phyloP scores from a whole-genome alignment of 2,797 vertebrate species.

The Trematomus bernacchii region DNA sequence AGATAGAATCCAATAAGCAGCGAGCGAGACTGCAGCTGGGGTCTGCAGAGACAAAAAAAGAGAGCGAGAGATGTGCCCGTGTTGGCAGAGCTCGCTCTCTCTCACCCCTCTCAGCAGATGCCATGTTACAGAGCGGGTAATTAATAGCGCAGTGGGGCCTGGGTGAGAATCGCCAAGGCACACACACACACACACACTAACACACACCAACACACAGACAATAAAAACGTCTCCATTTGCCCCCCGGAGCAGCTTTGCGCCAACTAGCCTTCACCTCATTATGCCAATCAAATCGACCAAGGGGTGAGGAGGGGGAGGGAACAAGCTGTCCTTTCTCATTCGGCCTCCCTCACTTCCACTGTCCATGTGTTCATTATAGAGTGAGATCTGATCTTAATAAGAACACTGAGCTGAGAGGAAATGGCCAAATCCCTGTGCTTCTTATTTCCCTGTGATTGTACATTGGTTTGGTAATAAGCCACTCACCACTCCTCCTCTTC shows the following conservation, averaged over 20 bases:
- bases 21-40: conserved; percentile 88
- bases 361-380: conserved; percentile 62
- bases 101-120: conserved; percentile 84
- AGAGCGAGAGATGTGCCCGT: conserved; percentile 52
- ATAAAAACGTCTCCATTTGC: conserved; percentile 86
- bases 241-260: conserved; percentile 77
- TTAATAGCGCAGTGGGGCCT: conserved; percentile 87
- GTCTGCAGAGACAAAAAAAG: conserved; percentile 72
- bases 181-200: conserved; percentile 46
- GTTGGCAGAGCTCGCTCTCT: conserved; percentile 68
- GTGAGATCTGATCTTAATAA: conserved; percentile 62
- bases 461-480: conserved; percentile 49
- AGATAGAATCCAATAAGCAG: conserved; percentile 87
- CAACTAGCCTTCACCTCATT: conserved; percentile 85
- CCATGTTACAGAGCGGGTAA: conserved; percentile 93
- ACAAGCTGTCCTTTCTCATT: conserved; percentile 67
- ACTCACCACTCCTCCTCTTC: conserved; percentile 38
- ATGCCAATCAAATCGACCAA: conserved; percentile 80
- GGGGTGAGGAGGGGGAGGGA: conserved; percentile 42
- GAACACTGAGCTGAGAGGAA: conserved; percentile 43
- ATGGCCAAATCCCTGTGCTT: conserved; percentile 4
- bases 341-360: conserved; percentile 40
- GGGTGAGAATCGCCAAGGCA: conserved; percentile 72
- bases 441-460: neutral
- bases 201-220: conserved; percentile 57